Conservation (phyloP, 2,113 vertebrate species). For the Phylloscopus trochiloides region DNA sequence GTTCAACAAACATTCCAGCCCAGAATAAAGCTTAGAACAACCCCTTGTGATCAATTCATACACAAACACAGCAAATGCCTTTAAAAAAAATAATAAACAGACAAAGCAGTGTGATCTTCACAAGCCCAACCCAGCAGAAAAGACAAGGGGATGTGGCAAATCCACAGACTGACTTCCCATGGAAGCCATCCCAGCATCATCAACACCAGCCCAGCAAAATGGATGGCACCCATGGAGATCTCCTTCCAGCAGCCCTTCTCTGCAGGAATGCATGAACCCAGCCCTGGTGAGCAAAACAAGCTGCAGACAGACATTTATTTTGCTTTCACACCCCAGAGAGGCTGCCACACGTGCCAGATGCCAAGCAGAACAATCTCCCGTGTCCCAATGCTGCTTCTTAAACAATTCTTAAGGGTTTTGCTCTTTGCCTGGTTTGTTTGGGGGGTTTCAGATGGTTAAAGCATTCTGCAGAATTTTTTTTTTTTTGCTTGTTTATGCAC, state of each 20-base stretch:
- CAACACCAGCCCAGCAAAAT: accelerated
- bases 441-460: not conserved
- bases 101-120: not conserved
- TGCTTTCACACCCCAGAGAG: not conserved
- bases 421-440: not conserved
- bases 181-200: not conserved
- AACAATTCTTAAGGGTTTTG: not conserved
- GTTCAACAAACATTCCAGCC: not conserved
- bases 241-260: not conserved
- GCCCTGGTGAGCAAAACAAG: not conserved
- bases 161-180: not conserved
- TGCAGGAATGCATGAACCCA: not conserved
- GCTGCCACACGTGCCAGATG: not conserved
- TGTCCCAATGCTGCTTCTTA: not conserved
- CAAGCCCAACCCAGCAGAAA: not conserved
- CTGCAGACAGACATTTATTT: not conserved
- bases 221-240: not conserved
- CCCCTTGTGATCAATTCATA: too few relatives aligned
- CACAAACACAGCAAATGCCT: not conserved
- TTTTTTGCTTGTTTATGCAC: not conserved
- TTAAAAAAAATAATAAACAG: not conserved
- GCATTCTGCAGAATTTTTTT: not conserved
- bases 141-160: not conserved
- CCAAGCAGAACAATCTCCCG: not conserved
- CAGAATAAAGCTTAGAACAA: not conserved